Evolutionary conservation across 2,888 invertebrate genomes (phyloP), one percentile per base, ranked within the genome.

Genomic region (Glyphotaelius pellucidus): DNA sequence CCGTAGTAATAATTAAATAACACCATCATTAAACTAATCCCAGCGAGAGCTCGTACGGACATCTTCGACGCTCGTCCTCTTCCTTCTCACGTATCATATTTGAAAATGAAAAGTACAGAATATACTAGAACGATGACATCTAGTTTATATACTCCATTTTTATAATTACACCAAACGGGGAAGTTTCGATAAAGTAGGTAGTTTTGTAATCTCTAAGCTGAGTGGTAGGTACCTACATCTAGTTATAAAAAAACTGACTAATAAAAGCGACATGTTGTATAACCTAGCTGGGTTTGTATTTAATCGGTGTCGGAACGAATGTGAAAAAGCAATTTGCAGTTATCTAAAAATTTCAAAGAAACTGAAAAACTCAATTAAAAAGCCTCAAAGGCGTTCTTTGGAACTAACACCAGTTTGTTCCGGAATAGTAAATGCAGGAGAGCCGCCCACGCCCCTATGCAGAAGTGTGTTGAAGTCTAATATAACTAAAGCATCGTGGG

Each of bases 401-500:
- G 38, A 84, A 38, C 35, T 83, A 67, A 67, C 25, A 25, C 25
- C 25, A 25, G 35, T 38, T 84, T 84, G 25, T 38, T 19, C 84
- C n/a, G 32, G 32, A 35, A 38, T 38, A 25, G 19, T 83, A 38
- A 84, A 84, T 32, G 9, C 38, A 19, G 83, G 67, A 67, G 67
- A 19, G 19, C 67, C 83, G 35, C 83, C 32, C 19, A 19, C 52
- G 35, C 84, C 84, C 84, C 32, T 32, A 84, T 84, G 84, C 38
- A 84, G 84, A 32, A 89, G 79, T 79, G 67, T 38, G 88, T 31
- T 80, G 67, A 79, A 38, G 31, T 38, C 79, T 89, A 79, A 35
- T 89, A 80, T 79, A 89, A 38, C 79, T 89, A n/a, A 47, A 32
- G 67, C 35, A 38, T 90, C 32, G 81, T 81, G 79, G 47, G 30